Evolutionary conservation across 2,797 vertebrate species (phyloP), one percentile per base, ranked within the genome.

Genomic region (Chelon labrosus): DNA sequence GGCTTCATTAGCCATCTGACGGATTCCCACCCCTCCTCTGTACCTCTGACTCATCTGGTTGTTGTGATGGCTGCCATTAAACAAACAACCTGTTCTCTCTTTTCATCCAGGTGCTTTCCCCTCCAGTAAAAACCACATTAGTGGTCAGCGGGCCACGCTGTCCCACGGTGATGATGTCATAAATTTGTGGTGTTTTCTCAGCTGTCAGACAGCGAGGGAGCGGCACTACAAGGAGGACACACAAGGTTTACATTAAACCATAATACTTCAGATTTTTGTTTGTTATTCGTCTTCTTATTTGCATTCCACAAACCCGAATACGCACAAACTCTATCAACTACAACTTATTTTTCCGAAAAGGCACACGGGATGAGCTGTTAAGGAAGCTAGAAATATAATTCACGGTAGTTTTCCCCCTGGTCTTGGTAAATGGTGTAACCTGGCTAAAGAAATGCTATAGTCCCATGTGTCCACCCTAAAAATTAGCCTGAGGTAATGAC

Each of bases 51-150:
- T 81, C 70, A 37, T 84, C 37, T 77, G 77, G 64, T 75, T 64
- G 76, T 20, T 42, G 17, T 60, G 61, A 85, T 67, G 70, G 75
- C 80, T 14, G 20, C 74, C 75, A 51, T 90, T 88, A 91, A 63
- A 79, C 63, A 65, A 75, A 90, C 81, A 88, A 77, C 68, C 83
- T 80, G 71, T 73, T 72, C 70, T 59, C 71, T 79, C 16, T 74
- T 80, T 79, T 87, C 78, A 83, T 22, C 82, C 91, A 90, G 87
- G 80, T 90, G 77, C 86, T 87, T 77, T 78, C 65, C 68, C 72
- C 73, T 58, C 60, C 80, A 80, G 77, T 86, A 89, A 89, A 91
- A 82, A 47, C 9, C 77, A 51, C 63, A 68, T 83, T 84, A 84
- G 70, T 1, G 10, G 47, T 44, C 60, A 63, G 50, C 1, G 5